Conservation (phyloP, 2,797 vertebrate genomes). For the Podarcis siculus region DNA sequence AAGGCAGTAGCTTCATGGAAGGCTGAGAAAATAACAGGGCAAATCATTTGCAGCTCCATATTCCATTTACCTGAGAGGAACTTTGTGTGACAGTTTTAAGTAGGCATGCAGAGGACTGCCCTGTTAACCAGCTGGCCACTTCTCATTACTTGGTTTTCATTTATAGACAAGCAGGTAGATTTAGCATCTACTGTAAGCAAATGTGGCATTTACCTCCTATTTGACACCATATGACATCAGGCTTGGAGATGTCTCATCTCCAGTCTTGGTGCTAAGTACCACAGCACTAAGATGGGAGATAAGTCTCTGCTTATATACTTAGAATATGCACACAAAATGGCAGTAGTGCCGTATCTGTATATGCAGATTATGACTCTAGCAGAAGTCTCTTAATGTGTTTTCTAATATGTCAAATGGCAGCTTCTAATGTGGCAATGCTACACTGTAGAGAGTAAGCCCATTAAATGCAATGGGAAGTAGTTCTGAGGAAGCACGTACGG, state of each 20-base stretch:
- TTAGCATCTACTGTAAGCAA: slow-evolving; percentile 22
- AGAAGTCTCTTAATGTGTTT: neutral
- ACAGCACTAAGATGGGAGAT: no score
- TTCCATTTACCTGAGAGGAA: no score
- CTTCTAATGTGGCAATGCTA: neutral
- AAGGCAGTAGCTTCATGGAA: neutral
- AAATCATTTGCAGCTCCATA: neutral
- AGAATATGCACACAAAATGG: neutral
- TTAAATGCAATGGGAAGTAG: neutral
- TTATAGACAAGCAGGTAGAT: slow-evolving; percentile 30
- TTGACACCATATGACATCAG: no score
- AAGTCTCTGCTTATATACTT: no score
- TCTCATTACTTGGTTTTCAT: slow-evolving; percentile 47
- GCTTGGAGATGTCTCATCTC: no score
- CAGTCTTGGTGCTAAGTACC: no score
- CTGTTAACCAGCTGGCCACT: slow-evolving; percentile 25
- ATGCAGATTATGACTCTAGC: neutral
- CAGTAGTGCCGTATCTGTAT: neutral
- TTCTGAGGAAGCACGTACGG: no score
- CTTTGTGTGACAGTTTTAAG: no score
- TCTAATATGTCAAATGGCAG: neutral
- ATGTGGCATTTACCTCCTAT: neutral
- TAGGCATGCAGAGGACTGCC: no score
- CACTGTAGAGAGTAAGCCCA: neutral
- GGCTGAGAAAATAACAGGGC: slow-evolving; percentile 15